phyloP scores from a whole-genome alignment of 23 tunicate species.

The Trididemnum clinides region DNA sequence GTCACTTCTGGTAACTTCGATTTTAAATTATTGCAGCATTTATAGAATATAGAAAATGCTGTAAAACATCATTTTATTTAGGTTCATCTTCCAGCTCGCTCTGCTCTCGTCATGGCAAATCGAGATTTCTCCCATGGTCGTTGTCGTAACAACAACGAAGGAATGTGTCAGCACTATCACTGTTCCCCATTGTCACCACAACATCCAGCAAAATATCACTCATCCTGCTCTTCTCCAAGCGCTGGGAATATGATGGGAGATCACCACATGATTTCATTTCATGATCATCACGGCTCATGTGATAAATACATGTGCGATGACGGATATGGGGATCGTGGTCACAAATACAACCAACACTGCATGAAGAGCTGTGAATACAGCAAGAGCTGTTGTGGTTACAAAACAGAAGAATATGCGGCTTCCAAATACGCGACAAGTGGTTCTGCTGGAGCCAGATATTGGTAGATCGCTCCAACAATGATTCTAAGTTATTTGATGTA shows the following conservation, averaged over 20 bases:
- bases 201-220: neutral
- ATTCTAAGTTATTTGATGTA: no score
- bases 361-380: neutral
- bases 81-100: constrained; percentile 28
- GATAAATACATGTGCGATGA: neutral
- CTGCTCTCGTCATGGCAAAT: constrained; percentile 32
- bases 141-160: neutral
- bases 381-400: neutral
- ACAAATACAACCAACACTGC: neutral
- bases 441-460: neutral
- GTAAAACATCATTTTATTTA: neutral
- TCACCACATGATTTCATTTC: neutral
- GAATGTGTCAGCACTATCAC: neutral
- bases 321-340: neutral
- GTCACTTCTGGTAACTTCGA: constrained; percentile 46
- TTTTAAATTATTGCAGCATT: neutral
- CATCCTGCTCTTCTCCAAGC: neutral
- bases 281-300: neutral
- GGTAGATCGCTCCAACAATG: no score
- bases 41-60: neutral
- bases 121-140: constrained; percentile 1
- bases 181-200: neutral
- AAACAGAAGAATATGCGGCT: neutral
- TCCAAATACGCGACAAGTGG: neutral
- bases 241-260: neutral